Base-by-base conservation (phyloP, 35 echinoderm and acorn worm species). In the Eucidaris tribuloides region DNA sequence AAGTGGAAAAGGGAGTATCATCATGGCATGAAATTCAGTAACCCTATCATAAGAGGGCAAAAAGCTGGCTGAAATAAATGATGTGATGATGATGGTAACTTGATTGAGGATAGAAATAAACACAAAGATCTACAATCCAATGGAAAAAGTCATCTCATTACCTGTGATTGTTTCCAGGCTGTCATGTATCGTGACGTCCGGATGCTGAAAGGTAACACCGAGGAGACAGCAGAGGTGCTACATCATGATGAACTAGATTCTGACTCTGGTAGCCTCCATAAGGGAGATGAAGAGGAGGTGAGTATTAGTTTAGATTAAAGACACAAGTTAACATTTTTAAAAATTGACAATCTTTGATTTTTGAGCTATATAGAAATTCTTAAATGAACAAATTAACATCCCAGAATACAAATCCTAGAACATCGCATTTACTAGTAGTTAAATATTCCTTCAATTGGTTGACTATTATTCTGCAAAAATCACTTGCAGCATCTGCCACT, bases 181-280 rank as follows among this genome's bases (percentile, higher is more conserved):
- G 39, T 89, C 40, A 82, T 83, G 42, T 94, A 94, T 72, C 66
- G 81, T 4, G 91, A 94, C 48, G 91, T 94, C 5, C 68, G 91
- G 14, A 89, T 94, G 91, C 58, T 94, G 62, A 61, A 37, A 34
- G 52, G 79, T 13, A 64, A 80, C 37, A 76, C 71, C 15, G 85
- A 88, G 17, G 91, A 88, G 59, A 57, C 86, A 9, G 81, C 87
- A 0, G 85, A 94, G 44, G 63, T 94, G 42, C 17, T 88, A 22
- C 85, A 88, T 42, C 87, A 89, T 62, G 87, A 89, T 29, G 87
- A 82, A 28, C 42, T 82, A 27, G 59, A 89, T 57, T 39, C 61
- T 5, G 57, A 65, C 9, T n/a, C n/a, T 54, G 49, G 9, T 11
- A n/a, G 9, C 49, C n/a, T n/a, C n/a, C 9, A n/a, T 54, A 9